Base-by-base conservation (phyloP, 2,888 invertebrate genomes). In the Pyrocoelia pectoralis region DNA sequence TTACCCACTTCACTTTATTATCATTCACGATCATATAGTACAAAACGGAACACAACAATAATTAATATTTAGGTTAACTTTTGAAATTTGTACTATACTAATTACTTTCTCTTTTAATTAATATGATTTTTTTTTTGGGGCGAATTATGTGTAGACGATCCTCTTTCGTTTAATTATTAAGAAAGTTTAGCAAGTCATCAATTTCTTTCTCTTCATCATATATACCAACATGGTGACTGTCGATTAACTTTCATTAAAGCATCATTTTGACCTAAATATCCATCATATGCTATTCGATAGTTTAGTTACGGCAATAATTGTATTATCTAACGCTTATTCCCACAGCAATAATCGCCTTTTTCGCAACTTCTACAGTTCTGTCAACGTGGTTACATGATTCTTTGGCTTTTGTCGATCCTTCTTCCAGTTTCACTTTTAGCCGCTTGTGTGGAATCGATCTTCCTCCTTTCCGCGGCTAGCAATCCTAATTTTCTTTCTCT, bases 121-220 rank as follows among this genome's bases (percentile, higher is more conserved):
- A 33, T 33, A 10, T 2, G 2, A n/a, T 33, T 33, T n/a, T 33
- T 33, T 33, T n/a, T n/a, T n/a, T n/a, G n/a, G n/a, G n/a, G 33
- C 8, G n/a, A 4, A 46, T 17, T 3, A 17, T 18, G 10, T 15
- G 10, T 14, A 46, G 17, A 8, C 10, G 15, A 46, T 17, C 17
- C 18, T 17, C n/a, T n/a, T n/a, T n/a, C 3, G n/a, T 17, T 46
- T 46, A 18, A 15, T 46, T 17, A 41, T 41, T n/a, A 46, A 15
- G 46, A 46, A 46, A 46, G 46, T 17, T 24, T 46, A 17, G 17
- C 18, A 46, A 18, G 46, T 46, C 18, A 46, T 46, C 46, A n/a
- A 46, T 46, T 46, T 46, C 46, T 46, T 46, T 46, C 46, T 6
- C 8, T 24, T 24, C 40, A 40, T n/a, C n/a, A n/a, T n/a, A n/a